phyloP scores from a whole-genome alignment of 2,888 invertebrate species.

The Liposcelis brunnea region DNA sequence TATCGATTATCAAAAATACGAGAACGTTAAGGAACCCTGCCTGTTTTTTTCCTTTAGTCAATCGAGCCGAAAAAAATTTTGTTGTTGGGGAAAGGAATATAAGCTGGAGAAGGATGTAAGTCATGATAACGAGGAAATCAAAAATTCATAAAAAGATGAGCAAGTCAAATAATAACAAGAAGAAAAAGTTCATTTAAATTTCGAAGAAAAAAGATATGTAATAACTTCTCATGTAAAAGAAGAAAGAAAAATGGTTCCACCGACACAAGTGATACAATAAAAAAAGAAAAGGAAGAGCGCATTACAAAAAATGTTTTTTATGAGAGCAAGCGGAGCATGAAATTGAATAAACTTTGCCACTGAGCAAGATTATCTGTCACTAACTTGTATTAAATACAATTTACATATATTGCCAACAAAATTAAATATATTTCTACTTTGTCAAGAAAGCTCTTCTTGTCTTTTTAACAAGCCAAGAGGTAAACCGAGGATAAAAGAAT shows the following conservation, averaged over 20 bases:
- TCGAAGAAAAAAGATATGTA: slow-evolving; percentile 7
- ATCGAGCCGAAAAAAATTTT: too few species aligned
- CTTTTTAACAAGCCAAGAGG: too few species aligned
- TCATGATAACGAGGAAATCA: slow-evolving; percentile 6
- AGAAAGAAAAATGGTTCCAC: slow-evolving; percentile 7
- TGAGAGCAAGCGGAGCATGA: slow-evolving; percentile 2
- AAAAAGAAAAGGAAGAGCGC: not conserved
- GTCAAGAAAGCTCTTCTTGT: too few species aligned
- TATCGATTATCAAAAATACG: too few species aligned
- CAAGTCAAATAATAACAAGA: slow-evolving; percentile 7
- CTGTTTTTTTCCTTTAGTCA: too few species aligned
- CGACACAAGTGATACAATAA: not conserved
- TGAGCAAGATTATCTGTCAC: slow-evolving; percentile 6
- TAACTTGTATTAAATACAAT: not conserved
- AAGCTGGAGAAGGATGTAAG: too few species aligned
- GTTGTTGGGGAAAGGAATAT: too few species aligned
- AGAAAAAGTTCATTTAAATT: slow-evolving; percentile 8
- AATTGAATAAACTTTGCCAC: slow-evolving; percentile 7
- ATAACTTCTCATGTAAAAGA: slow-evolving; percentile 8
- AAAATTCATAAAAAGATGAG: slow-evolving; percentile 7
- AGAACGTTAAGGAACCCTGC: too few species aligned
- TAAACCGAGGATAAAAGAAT: too few species aligned
- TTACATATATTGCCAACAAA: too few species aligned
- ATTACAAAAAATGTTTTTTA: slow-evolving; percentile 1
- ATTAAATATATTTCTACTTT: too few species aligned